Evolutionary conservation across 2,113 vertebrate species (phyloP), one percentile per base, ranked within the genome.

Genomic region (Toxostoma redivivum): DNA sequence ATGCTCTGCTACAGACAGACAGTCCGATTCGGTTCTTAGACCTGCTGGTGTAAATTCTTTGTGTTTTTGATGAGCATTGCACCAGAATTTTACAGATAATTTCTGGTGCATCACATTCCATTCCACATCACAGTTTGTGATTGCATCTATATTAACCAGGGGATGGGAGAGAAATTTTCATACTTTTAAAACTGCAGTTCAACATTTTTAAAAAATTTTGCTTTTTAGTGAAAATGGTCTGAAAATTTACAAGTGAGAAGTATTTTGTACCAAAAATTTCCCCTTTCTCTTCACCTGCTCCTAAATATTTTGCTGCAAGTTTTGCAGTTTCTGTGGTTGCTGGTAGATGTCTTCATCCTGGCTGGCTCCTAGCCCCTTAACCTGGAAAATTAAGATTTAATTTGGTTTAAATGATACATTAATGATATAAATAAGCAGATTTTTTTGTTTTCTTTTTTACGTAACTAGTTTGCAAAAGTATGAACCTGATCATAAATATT

Each of bases 31-130:
- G 54, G 14, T 42, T 84, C 69, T 58, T 23, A 47, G 64, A 42
- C 15, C 18, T 62, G 35, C 24, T 78, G 28, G 2, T 76, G 37
- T 69, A 67, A 76, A 71, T 87, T 74, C 33, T 45, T 66, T 45
- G 9, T 0, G 0, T 44, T 74, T 8, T 30, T 64, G 38, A 25
- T 48, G 15, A 69, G 33, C 5, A 4, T 53, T 60, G 21, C 56
- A 37, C 1, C 1, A 16, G 37, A 71, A 37, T 85, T 50, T 65
- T 54, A 69, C 27, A 24, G 37, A 9, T 24, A 60, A 60, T 1
- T 79, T 61, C 57, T 61, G 9, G 1, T 44, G 77, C 10, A 19
- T 64, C 47, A 13, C 1, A 1, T 74, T 24, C 38, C 28, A 10
- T 51, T 71, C 23, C 51, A 47, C 3, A 31, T 38, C 40, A 54